These are phyloP conservation scores for Gambelia wislizenii DNA, from an alignment of 2,797 vertebrate species.

Conservation along the genomic window DNA sequence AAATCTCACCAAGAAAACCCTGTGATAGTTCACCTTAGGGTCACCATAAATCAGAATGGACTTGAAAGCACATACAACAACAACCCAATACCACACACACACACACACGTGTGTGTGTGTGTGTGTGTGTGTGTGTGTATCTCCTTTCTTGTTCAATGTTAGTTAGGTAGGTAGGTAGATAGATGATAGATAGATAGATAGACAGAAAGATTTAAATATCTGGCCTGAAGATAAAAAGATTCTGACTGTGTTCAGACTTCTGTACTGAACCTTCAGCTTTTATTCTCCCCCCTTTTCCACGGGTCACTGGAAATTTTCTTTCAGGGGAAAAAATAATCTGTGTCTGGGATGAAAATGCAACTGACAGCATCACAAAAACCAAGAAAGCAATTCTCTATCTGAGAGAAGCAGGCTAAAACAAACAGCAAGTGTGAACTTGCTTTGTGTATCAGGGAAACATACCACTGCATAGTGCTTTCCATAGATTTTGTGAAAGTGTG, in stretches of 20 bases:
- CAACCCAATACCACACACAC: no score
- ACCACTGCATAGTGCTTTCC: background rate
- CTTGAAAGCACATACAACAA: no score
- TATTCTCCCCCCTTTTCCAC: background rate
- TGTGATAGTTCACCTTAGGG: no score
- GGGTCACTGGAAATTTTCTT: background rate
- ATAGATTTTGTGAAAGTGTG: slow-evolving; percentile 20
- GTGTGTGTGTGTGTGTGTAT: no score
- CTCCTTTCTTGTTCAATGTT: no score
- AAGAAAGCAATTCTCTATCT: slow-evolving; percentile 8
- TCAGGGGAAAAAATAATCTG: background rate
- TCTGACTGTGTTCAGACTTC: background rate
- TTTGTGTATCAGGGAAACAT: background rate
- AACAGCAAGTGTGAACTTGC: background rate
- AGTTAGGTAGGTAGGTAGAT: no score
- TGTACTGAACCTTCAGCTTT: background rate
- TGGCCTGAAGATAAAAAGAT: background rate
- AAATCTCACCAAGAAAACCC: no score
- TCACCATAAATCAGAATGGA: no score
- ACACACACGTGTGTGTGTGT: no score
- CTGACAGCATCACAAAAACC: slow-evolving; percentile 13
- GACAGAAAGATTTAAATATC: slow-evolving; percentile 6
- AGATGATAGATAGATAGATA: background rate
- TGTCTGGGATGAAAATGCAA: slow-evolving; percentile 7
- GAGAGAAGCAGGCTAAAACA: background rate